Evolutionary conservation across 2,797 vertebrate species (phyloP), one percentile per base, ranked within the genome.

Genomic region (Nannoperca obscura): DNA sequence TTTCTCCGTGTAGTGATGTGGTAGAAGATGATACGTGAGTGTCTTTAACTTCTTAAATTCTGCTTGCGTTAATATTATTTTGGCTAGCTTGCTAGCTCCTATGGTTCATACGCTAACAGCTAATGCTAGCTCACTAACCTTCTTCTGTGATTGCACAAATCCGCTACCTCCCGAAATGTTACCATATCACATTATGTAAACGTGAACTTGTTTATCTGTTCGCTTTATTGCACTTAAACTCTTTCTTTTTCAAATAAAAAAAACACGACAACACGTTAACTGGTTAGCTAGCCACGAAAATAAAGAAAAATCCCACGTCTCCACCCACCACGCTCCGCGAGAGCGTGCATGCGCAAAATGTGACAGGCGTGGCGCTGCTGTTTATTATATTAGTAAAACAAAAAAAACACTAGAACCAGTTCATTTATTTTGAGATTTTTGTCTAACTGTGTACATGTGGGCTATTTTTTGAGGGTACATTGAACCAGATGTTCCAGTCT

Each of bases 261-360:
- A 27, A 27, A 27, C 24, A 27, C 24, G 24, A 27, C 24, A 27
- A 27, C 24, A 57, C 71, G 27, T 67, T 76, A 49, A 13, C 53
- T 20, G 71, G 44, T 77, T 72, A 71, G 76, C 75, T 80, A 62
- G 71, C 76, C 81, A 91, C 60, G 87, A 93, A 93, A 91, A 91
- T 93, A 93, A 93, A 91, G 90, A 79, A 63, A 88, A 83, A 88
- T 58, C 47, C 36, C 42, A 1, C 7, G 34, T 72, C 81, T 81
- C 84, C 91, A 85, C 91, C 90, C 87, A 88, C 83, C 80, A 61
- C 19, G 72, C n/a, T 59, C 7, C 3, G 0, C 81, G 53, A 80
- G 88, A 83, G 88, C 88, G 80, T 81, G 89, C 44, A n/a, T 52
- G 15, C 49, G 44, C 52, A 1, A n/a, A 53, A 46, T 32, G 47